phyloP scores from a whole-genome alignment of 1,140 invertebrate species.

The Diachasmimorpha longicaudata region DNA sequence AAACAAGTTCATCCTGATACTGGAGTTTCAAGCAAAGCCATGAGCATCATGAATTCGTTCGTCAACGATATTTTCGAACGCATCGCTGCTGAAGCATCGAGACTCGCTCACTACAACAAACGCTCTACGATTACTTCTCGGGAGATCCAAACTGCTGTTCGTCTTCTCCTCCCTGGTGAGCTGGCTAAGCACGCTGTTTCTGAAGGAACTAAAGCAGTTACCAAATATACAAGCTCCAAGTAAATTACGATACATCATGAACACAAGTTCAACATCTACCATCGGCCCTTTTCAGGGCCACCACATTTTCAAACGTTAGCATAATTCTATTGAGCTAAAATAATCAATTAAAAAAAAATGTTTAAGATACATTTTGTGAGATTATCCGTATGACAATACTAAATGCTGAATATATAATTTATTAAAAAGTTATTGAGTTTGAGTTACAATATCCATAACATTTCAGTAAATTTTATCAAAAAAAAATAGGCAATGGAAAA shows the following conservation, averaged over 20 bases:
- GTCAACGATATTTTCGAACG: background rate
- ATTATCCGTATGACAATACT: too few relatives aligned
- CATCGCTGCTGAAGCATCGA: background rate
- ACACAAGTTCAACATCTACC: too few relatives aligned
- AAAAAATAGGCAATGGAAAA: too few relatives aligned
- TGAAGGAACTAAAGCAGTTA: background rate
- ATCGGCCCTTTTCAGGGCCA: slow-evolving; percentile 6
- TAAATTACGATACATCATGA: too few relatives aligned
- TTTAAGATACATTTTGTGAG: too few relatives aligned
- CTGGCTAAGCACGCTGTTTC: background rate
- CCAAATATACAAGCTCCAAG: background rate
- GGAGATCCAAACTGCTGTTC: background rate
- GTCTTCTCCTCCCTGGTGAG: background rate
- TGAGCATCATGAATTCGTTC: background rate
- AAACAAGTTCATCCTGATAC: background rate
- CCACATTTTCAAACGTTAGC: background rate
- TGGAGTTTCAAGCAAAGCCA: background rate
- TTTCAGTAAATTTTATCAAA: too few relatives aligned
- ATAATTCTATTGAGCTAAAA: background rate
- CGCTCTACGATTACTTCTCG: background rate
- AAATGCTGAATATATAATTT: too few relatives aligned
- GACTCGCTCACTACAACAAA: background rate
- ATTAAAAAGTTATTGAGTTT: too few relatives aligned
- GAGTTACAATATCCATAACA: too few relatives aligned
- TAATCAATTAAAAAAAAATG: too few relatives aligned